These are phyloP conservation scores for Neoaliturus tenellus DNA, from an alignment of 2,888 invertebrate genomes.

Conservation along the genomic window DNA sequence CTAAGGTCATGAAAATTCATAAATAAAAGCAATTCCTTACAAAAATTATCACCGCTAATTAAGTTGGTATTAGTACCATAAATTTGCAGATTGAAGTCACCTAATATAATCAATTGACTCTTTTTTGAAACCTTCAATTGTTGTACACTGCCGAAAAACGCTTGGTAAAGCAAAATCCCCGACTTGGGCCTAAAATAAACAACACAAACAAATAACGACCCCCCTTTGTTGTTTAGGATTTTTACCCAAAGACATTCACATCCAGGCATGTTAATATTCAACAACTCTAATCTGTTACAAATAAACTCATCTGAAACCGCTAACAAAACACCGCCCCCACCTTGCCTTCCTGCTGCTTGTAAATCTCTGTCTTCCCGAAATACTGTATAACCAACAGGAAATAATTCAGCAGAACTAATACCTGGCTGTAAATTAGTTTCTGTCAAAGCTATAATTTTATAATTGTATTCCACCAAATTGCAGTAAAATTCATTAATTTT, in stretches of 20 bases:
- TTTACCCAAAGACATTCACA: constrained; percentile 30
- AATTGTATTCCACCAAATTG: not conserved
- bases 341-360: not conserved
- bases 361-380: constrained; percentile 5
- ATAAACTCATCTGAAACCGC: not conserved
- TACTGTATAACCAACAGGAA: not conserved
- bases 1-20: too few species aligned
- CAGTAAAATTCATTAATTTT: constrained; percentile 5
- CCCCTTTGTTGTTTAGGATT: constrained; percentile 7
- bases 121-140: not conserved
- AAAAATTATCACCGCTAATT: not conserved
- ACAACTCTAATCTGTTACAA: not conserved
- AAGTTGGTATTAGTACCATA: not conserved
- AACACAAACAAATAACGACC: constrained; percentile 3
- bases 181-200: constrained; percentile 31
- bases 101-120: not conserved
- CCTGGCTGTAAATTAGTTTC: constrained; percentile 19
- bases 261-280: not conserved
- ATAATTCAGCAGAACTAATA: constrained; percentile 3
- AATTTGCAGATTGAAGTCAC: constrained; percentile 12
- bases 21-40: not conserved
- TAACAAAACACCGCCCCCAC: not conserved
- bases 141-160: not conserved
- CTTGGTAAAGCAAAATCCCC: not conserved
- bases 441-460: constrained; percentile 20